A percentile compares a stretch with the other conserved stretches of the same genome.
These are phyloP conservation scores for Hypercompe scribonia DNA, from an alignment of 2,888 invertebrate genomes.

Conservation along the genomic window DNA sequence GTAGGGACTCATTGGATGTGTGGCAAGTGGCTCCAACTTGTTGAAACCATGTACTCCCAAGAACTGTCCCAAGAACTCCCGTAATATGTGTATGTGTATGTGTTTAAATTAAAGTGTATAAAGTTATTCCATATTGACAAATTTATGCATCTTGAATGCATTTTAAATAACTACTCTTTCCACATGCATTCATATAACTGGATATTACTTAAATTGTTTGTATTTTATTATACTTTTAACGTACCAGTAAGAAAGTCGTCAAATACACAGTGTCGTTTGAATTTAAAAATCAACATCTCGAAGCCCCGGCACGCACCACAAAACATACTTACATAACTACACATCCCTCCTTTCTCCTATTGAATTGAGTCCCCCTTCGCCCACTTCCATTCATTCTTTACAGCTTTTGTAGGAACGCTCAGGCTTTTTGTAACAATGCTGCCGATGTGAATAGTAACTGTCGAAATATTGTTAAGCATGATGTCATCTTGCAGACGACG, in stretches of 20 bases:
- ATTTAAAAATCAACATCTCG: slow-evolving; percentile 46
- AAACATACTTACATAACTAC: slow-evolving; percentile 80
- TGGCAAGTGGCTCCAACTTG: too few species aligned
- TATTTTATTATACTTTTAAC: not conserved
- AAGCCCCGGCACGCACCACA: slow-evolving; percentile 71
- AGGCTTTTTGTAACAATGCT: slow-evolving; percentile 80
- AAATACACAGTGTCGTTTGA: slow-evolving; percentile 32
- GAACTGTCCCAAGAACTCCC: too few species aligned
- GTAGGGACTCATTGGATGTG: too few species aligned
- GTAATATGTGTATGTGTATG: too few species aligned
- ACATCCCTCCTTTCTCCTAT: slow-evolving; percentile 78
- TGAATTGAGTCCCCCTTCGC: slow-evolving; percentile 74
- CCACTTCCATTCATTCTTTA: slow-evolving; percentile 82
- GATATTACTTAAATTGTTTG: not conserved
- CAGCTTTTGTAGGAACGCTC: slow-evolving; percentile 80
- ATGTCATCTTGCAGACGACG: slow-evolving; percentile 65
- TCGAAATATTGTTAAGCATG: slow-evolving; percentile 79
- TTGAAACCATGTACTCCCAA: too few species aligned
- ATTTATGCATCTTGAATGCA: slow-evolving; percentile 14
- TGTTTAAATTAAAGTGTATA: too few species aligned
- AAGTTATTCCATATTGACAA: slow-evolving; percentile 6
- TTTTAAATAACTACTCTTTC: too few species aligned
- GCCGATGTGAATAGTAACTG: slow-evolving; percentile 76
- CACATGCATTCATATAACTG: not conserved
- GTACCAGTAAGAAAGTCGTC: slow-evolving; percentile 9